Evolutionary conservation across 2,113 vertebrate genomes (phyloP), one percentile per base, ranked within the genome.

Genomic region (human (Homo sapiens)): DNA sequence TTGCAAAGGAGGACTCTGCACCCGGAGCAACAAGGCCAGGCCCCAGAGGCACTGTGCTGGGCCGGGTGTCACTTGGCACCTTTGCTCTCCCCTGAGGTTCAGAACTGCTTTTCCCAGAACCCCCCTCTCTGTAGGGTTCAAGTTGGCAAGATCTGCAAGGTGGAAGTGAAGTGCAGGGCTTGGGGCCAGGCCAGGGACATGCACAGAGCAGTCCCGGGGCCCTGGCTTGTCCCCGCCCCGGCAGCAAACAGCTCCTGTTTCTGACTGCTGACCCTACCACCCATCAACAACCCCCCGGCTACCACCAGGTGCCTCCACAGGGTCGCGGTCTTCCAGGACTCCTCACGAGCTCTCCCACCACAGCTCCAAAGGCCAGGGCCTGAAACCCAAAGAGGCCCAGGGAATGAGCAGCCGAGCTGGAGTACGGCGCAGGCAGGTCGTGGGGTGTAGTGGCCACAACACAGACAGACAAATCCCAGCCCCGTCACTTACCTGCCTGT

Each of bases 21-120:
- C 9, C n/a, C 32, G 5, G 0, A 0, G 27, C 57, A 8, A 6
- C 0, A 1, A 55, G 72, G 59, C 3, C 8, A 48, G 25, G 64
- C 55, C 66, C 25, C 32, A 25, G 35, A 30, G 30, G 55, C 30
- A 50, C 52, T 48, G 52, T 1, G 27, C 32, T 23, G 40, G 40
- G 16, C 10, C 16, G 17, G 35, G 9, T 57, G 50, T 93, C 82
- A 3, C 30, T 7, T 12, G 32, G 38, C 20, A 50, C 35, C 38
- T 57, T 35, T 2, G 10, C 40, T n/a, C 10, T 40, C 72, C 66
- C 9, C 0, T 14, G 8, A 55, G 23, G 22, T 45, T 80, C 72
- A 23, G 45, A 90, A 64, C 72, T 80, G 25, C 88, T 50, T 78
- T 95, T 40, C 83, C 50, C 38, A 92, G 88, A 72, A 55, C 52